Conservation (phyloP, 2,888 invertebrate genomes). For the Polylopha cassiicola region DNA sequence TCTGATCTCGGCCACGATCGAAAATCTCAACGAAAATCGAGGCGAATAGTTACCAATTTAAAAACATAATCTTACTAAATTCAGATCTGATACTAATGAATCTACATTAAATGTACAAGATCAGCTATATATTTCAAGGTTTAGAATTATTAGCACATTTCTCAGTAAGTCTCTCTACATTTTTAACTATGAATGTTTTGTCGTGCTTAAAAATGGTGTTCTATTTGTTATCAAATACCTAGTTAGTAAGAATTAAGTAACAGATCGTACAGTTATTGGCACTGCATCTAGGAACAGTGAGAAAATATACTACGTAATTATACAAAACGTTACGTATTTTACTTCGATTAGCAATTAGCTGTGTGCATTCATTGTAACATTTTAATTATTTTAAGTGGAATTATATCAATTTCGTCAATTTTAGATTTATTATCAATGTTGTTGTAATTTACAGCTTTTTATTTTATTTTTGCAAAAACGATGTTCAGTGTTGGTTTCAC, state of each 20-base stretch:
- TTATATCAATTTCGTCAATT: constrained; percentile 77
- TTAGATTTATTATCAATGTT: constrained; percentile 64
- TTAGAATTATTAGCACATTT: constrained; percentile 78
- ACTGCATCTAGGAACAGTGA: constrained; percentile 57
- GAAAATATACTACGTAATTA: constrained; percentile 37
- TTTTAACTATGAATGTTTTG: constrained; percentile 79
- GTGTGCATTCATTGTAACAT: constrained; percentile 48
- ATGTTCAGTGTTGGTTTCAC: constrained; percentile 30
- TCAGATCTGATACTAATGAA: constrained; percentile 69
- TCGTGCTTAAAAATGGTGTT: constrained; percentile 79
- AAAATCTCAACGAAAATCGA: constrained; percentile 68
- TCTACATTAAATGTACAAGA: constrained; percentile 49
- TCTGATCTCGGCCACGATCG: constrained; percentile 68
- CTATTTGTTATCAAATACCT: constrained; percentile 78
- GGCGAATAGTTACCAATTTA: constrained; percentile 29
- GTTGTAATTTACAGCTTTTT: constrained; percentile 53
- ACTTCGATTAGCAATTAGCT: constrained; percentile 44
- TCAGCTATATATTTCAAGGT: constrained; percentile 60
- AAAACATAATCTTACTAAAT: constrained; percentile 38
- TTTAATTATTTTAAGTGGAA: constrained; percentile 62
- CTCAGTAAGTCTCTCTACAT: constrained; percentile 78
- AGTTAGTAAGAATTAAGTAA: constrained; percentile 74
- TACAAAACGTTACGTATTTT: constrained; percentile 42
- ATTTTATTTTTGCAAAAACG: constrained; percentile 31
- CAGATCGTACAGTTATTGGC: constrained; percentile 76